Percentiles rank a stretch among this genome's conserved stretches.
phyloP scores from a whole-genome alignment of 2,888 invertebrate species.

The Ptilodon capucinus region DNA sequence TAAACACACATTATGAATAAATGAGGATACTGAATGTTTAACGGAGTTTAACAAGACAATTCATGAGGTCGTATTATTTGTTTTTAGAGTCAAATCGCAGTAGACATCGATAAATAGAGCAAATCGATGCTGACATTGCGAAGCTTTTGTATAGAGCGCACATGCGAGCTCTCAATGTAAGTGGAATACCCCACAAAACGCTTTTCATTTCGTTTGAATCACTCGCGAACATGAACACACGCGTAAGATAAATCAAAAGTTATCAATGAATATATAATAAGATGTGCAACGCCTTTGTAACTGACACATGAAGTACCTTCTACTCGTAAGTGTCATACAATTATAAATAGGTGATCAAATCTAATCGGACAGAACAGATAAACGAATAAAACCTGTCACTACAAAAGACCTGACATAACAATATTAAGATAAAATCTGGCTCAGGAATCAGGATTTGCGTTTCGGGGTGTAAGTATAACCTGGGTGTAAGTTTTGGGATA shows the following conservation, averaged over 20 bases:
- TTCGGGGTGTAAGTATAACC: no score
- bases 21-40: no score
- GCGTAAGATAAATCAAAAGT: constrained; percentile 54
- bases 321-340: no score
- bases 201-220: constrained; percentile 79
- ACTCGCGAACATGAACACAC: constrained; percentile 53
- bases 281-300: constrained; percentile 15
- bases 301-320: not conserved
- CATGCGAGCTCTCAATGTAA: constrained; percentile 69
- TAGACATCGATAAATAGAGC: constrained; percentile 64
- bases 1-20: no score
- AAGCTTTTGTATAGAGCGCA: constrained; percentile 64
- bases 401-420: no score
- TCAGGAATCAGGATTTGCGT: no score
- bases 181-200: constrained; percentile 70
- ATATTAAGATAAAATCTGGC: no score
- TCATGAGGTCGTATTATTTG: constrained; percentile 4
- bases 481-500: no score
- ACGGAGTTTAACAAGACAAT: not conserved
- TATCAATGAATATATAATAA: constrained; percentile 9
- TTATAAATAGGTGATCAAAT: no score
- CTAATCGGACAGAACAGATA: no score
- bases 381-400: no score
- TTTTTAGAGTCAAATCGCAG: constrained; percentile 44
- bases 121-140: constrained; percentile 64